Conservation (phyloP, 2,113 vertebrate species). For the Orthonyx spaldingii region DNA sequence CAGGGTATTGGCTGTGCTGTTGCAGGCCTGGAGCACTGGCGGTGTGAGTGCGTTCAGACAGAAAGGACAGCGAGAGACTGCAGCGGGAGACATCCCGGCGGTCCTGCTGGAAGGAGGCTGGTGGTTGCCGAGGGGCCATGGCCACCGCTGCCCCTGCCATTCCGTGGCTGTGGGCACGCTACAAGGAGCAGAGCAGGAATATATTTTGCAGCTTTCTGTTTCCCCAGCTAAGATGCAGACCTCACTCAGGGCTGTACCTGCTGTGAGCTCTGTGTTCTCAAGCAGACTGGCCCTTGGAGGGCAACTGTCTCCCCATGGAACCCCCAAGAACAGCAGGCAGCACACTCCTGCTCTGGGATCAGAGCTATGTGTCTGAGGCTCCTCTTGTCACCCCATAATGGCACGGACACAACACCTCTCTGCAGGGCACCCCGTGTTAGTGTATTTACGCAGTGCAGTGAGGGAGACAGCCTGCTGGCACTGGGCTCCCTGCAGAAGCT, state of each 20-base stretch:
- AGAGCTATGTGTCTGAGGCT: background rate
- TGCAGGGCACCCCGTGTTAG: background rate
- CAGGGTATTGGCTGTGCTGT: background rate
- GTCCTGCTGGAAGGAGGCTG: background rate
- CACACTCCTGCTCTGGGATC: rapidly evolving
- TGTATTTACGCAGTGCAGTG: background rate
- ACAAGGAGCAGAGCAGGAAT: background rate
- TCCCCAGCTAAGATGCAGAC: background rate
- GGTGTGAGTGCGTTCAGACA: background rate
- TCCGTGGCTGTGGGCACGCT: rapidly evolving
- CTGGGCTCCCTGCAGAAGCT: background rate
- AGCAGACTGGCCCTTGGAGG: background rate
- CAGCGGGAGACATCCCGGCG: background rate
- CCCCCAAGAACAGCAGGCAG: background rate
- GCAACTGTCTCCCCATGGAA: background rate
- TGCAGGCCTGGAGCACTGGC: background rate
- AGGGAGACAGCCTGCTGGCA: background rate
- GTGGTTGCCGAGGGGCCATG: rapidly evolving
- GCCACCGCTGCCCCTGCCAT: rapidly evolving
- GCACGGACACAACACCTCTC: rapidly evolving
- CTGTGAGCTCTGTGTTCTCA: background rate
- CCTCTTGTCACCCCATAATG: background rate
- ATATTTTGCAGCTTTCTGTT: background rate
- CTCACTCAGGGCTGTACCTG: background rate
- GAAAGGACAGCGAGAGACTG: background rate